Conservation (phyloP, 92 coral and sea anemone species). For the Zoanthus sansibaricus region DNA sequence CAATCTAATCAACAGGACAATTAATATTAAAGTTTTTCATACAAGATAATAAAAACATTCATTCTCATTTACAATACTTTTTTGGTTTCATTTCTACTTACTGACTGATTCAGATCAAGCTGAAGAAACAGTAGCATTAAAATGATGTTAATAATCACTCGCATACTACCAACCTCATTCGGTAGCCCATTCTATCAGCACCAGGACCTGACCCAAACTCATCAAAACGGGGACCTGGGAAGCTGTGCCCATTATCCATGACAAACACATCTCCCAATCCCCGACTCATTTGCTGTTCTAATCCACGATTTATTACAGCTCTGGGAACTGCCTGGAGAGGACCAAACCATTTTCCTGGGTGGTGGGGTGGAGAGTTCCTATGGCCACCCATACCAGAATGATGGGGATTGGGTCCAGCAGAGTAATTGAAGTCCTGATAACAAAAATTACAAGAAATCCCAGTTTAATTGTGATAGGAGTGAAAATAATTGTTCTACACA, state of each 20-base stretch:
- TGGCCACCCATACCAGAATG: slow-evolving; percentile 51
- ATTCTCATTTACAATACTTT: too few species aligned
- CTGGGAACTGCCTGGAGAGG: slow-evolving; percentile 58
- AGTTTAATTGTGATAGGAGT: neutral
- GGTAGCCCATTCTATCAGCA: slow-evolving; percentile 64
- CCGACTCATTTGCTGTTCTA: slow-evolving; percentile 67
- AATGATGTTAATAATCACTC: neutral
- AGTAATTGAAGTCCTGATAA: slow-evolving; percentile 58
- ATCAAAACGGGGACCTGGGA: slow-evolving; percentile 72
- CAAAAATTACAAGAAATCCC: neutral
- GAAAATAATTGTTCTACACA: neutral
- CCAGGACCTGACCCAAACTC: slow-evolving; percentile 72
- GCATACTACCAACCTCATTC: slow-evolving; percentile 61
- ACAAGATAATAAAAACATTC: too few species aligned
- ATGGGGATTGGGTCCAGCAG: slow-evolving; percentile 48
- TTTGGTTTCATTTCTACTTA: too few species aligned
- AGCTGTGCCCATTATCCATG: slow-evolving; percentile 72
- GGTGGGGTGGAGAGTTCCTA: slow-evolving; percentile 83
- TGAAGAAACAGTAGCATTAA: too few species aligned
- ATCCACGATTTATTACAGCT: slow-evolving; percentile 45
- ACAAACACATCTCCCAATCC: slow-evolving; percentile 92
- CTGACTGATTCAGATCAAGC: too few species aligned
- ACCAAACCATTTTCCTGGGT: slow-evolving; percentile 70
- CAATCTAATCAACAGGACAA: too few species aligned
- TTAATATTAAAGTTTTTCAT: too few species aligned